phyloP scores from a whole-genome alignment of 30 jellyfish, hydroid and myxozoan species.

The Aurelia sp. region DNA sequence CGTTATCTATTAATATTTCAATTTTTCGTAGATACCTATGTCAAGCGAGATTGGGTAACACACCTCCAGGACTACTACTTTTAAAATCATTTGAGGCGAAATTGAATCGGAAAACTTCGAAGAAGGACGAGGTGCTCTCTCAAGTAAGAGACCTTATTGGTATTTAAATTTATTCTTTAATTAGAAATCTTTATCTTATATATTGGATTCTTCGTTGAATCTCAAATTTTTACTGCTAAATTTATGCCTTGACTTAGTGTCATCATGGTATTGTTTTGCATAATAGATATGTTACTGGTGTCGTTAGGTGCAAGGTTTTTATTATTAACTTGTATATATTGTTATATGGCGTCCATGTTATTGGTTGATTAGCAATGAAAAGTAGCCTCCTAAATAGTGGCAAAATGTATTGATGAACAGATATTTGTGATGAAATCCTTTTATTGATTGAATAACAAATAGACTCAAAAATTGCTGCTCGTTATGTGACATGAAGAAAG shows the following conservation, averaged over 20 bases:
- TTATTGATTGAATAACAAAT: no score
- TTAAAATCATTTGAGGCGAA: slow-evolving; percentile 69
- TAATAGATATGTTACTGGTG: slow-evolving; percentile 43
- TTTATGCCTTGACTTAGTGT: slow-evolving; percentile 1
- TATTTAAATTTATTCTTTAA: slow-evolving; percentile 11
- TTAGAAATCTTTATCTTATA: slow-evolving; percentile 5
- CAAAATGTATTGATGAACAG: no score
- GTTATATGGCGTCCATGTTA: no score
- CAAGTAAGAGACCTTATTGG: slow-evolving; percentile 74
- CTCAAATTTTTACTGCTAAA: slow-evolving; percentile 37
- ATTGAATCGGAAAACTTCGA: slow-evolving; percentile 52
- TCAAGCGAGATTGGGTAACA: slow-evolving; percentile 57
- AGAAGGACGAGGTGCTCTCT: slow-evolving; percentile 63
- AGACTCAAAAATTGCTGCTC: no score
- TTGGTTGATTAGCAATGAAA: no score
- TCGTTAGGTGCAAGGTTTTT: slow-evolving; percentile 1
- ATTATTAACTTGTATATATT: no score
- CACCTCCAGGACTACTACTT: slow-evolving; percentile 63
- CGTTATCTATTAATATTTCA: not conserved
- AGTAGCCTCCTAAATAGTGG: no score
- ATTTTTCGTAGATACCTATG: slow-evolving; percentile 39
- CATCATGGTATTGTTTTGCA: slow-evolving; percentile 25
- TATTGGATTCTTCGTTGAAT: slow-evolving; percentile 18
- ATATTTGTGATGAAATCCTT: no score
- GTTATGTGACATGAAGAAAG: no score